phyloP scores from a whole-genome alignment of 2,888 invertebrate species.

The Drosophila stalkeri region DNA sequence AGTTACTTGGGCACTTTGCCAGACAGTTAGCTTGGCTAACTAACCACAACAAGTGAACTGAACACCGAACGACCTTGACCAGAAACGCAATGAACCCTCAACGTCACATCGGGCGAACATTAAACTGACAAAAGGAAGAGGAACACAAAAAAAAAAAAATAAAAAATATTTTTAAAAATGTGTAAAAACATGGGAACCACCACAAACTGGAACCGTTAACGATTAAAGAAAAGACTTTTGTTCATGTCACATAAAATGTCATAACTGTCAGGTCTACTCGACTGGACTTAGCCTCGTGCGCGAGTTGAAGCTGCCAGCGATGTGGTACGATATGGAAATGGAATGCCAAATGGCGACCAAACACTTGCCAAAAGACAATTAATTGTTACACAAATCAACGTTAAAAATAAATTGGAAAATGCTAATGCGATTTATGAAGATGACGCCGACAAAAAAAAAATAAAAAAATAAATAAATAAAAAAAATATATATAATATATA shows the following conservation, averaged over 20 bases:
- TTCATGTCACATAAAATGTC: slow-evolving; percentile 72
- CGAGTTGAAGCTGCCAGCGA: slow-evolving; percentile 48
- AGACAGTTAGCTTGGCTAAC: slow-evolving; percentile 45
- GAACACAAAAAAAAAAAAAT: background rate
- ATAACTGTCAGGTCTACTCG: slow-evolving; percentile 65
- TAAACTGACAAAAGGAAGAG: slow-evolving; percentile 13
- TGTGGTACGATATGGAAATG: slow-evolving; percentile 61
- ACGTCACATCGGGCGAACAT: slow-evolving; percentile 13
- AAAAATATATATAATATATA: background rate
- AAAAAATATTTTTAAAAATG: no score
- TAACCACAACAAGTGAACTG: slow-evolving; percentile 29
- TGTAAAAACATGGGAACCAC: slow-evolving; percentile 32
- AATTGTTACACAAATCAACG: slow-evolving; percentile 58
- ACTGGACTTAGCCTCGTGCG: slow-evolving; percentile 25
- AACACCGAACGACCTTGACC: slow-evolving; percentile 69
- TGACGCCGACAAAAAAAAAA: slow-evolving; percentile 20
- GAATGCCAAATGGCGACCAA: slow-evolving; percentile 34
- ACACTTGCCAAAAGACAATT: slow-evolving; percentile 34
- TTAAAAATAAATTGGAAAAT: slow-evolving; percentile 58
- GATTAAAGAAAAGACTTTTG: slow-evolving; percentile 36
- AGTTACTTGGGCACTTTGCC: slow-evolving; percentile 43
- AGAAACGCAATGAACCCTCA: slow-evolving; percentile 73
- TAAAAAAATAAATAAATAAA: background rate
- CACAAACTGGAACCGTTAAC: slow-evolving; percentile 55
- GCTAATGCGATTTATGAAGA: slow-evolving; percentile 42